Evolutionary conservation across 2,888 invertebrate species (phyloP), one percentile per base, ranked within the genome.

Genomic region (Yponomeuta malinellus): DNA sequence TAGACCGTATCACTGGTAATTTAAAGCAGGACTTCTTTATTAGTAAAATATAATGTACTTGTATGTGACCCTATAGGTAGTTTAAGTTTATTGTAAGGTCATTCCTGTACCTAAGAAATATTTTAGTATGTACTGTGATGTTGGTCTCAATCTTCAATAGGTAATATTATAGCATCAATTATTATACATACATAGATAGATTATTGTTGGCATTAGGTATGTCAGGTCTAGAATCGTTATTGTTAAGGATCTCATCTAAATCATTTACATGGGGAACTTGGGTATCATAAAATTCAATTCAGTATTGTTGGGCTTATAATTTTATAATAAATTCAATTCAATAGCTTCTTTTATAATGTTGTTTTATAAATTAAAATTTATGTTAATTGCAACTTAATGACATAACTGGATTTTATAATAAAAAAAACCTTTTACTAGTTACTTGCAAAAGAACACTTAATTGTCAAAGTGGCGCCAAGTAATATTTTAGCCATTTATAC

Each of bases 91-190:
- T 78, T 81, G 76, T 89, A 87, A 89, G 87, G 86, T 90, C 90
- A 90, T 91, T 91, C 90, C 91, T 86, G 90, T 90, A 90, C 91
- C 91, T 91, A 91, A 91, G 91, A 91, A 84, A 88, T 83, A 84
- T 85, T 88, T 87, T 89, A 88, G 88, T 83, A 84, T 86, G 87
- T 89, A 90, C 90, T 90, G 90, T 91, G 91, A 90, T 90, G 89
- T 87, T 85, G 91, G 90, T 90, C 89, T 90, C 90, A 86, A 89
- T 83, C 88, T 90, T 89, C 88, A 87, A 86, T 89, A 90, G 89
- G 76, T 86, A 85, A 85, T 83, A 74, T 77, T 80, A 89, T 90
- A 90, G 86, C 84, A 90, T 90, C 90, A 90, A 90, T 90, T 90
- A 90, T 82, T 78, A 81, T 64, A 71, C 63, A 81, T 64, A 71